phyloP scores from a whole-genome alignment of 2,888 invertebrate genomes.

The Seira musarum region DNA sequence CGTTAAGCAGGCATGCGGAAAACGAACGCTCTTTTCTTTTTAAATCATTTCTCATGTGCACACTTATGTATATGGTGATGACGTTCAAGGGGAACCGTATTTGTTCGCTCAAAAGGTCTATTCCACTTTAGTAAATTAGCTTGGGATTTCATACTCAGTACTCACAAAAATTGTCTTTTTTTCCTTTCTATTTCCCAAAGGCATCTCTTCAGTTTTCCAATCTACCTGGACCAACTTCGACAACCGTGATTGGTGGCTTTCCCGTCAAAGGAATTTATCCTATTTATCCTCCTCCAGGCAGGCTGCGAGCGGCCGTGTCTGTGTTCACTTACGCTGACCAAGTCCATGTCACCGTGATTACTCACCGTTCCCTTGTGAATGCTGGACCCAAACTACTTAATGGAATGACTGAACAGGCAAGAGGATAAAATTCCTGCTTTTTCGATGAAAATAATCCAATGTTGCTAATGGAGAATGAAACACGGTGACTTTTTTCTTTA shows the following conservation, averaged over 20 bases:
- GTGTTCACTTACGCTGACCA: constrained; percentile 75
- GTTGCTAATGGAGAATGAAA: neutral
- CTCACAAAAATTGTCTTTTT: constrained; percentile 3
- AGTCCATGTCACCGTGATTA: constrained; percentile 74
- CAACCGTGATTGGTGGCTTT: constrained; percentile 73
- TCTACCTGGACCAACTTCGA: constrained; percentile 74
- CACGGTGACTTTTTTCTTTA: neutral
- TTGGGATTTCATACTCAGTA: neutral
- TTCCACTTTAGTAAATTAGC: constrained; percentile 2
- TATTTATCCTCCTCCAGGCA: constrained; percentile 74
- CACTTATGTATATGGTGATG: too few relatives aligned
- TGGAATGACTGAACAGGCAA: constrained; percentile 66
- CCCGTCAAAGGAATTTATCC: constrained; percentile 72
- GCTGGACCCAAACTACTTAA: constrained; percentile 60
- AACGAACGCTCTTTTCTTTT: too few relatives aligned
- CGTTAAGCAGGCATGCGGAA: too few relatives aligned
- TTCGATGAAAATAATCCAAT: neutral
- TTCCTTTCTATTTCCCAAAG: constrained; percentile 52
- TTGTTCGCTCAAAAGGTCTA: neutral
- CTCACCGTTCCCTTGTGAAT: constrained; percentile 72
- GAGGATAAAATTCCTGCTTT: neutral
- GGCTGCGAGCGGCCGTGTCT: constrained; percentile 74
- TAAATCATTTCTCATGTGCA: too few relatives aligned
- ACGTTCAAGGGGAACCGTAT: neutral
- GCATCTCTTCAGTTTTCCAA: constrained; percentile 73